A percentile compares a stretch with the other conserved stretches of the same genome.
Evolutionary conservation across 2,797 vertebrate genomes (phyloP).

Genomic region (Lepidocolaptes lacrymiger): DNA sequence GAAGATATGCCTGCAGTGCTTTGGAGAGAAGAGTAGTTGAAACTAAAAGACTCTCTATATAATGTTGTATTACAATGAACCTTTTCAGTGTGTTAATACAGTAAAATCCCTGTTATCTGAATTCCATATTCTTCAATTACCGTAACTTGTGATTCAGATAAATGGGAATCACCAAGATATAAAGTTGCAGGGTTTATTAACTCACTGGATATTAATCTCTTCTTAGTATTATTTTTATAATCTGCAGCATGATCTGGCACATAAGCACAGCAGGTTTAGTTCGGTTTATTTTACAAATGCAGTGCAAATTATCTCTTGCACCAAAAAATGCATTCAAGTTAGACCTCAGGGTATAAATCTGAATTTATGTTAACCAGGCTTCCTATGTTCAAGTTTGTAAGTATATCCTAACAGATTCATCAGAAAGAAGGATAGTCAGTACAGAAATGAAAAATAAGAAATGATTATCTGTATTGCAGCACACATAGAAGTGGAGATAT

Average conservation of each 20-base stretch:
- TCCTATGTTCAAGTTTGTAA: background rate
- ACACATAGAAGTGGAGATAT: background rate
- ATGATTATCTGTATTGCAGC: background rate
- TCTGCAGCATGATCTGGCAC: background rate
- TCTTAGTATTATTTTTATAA: background rate
- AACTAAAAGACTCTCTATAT: background rate
- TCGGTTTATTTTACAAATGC: conserved; percentile 16
- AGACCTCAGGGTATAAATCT: background rate
- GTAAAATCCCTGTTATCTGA: background rate
- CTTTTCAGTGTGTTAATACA: background rate
- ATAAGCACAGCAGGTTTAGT: background rate
- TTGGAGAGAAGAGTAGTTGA: background rate
- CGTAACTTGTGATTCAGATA: background rate
- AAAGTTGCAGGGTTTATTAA: conserved; percentile 3
- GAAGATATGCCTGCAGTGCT: background rate
- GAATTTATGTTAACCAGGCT: background rate
- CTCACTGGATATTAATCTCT: background rate
- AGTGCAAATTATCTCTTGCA: background rate
- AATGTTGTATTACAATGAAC: background rate
- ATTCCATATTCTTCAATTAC: conserved; percentile 18
- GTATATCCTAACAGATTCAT: background rate
- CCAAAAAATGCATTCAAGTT: background rate
- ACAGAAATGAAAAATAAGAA: conserved; percentile 1
- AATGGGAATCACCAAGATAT: background rate
- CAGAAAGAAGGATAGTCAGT: background rate